Evolutionary conservation across 2,888 invertebrate genomes (phyloP).

Genomic region (Oligia latruncula): DNA sequence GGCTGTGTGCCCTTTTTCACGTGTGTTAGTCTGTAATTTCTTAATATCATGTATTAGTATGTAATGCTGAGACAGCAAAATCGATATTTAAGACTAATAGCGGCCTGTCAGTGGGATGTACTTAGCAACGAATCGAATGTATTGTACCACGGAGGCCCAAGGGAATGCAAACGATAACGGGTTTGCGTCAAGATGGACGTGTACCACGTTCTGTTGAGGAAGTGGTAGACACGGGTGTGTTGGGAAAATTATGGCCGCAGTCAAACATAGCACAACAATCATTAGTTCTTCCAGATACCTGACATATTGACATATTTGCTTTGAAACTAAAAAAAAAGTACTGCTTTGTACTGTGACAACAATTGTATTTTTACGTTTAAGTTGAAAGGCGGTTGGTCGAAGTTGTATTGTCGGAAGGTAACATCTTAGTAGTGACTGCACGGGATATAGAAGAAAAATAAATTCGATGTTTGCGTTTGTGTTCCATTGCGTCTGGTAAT

Average conservation of each 20-base stretch:
- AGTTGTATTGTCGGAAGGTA: neutral
- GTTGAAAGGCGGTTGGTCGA: neutral
- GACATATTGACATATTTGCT: neutral
- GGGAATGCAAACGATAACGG: conserved; percentile 6
- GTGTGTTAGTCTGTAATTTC: neutral
- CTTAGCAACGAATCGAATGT: conserved; percentile 1
- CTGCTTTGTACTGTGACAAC: neutral
- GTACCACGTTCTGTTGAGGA: neutral
- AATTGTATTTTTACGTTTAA: conserved; percentile 22
- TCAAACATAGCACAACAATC: conserved; percentile 10
- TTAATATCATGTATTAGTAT: neutral
- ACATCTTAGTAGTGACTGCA: conserved; percentile 1
- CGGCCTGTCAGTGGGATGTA: neutral
- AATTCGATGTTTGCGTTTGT: neutral
- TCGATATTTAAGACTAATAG: conserved; percentile 26
- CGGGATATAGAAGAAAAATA: neutral
- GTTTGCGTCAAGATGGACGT: neutral
- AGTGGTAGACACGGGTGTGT: neutral
- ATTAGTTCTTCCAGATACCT: conserved; percentile 10
- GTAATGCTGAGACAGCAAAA: neutral
- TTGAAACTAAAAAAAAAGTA: neutral
- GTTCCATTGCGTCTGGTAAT: conserved; percentile 23
- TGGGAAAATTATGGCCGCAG: neutral
- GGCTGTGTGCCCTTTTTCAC: neutral
- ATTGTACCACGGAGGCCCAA: neutral